Conservation (phyloP, 1,140 invertebrate species). For the Listronotus oregonensis region DNA sequence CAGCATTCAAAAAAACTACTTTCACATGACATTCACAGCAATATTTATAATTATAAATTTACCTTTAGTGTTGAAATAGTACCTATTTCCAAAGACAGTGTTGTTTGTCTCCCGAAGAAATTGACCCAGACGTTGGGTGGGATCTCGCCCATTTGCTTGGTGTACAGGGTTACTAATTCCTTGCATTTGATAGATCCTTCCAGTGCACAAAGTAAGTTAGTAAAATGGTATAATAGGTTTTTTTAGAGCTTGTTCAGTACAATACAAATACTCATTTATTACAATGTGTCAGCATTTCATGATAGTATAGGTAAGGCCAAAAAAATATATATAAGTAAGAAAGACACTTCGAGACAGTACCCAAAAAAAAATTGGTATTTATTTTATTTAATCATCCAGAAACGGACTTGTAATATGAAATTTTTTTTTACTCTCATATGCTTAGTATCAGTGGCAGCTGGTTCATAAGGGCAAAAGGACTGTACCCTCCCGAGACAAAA, state of each 20-base stretch:
- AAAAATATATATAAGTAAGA: no score
- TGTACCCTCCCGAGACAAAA: no score
- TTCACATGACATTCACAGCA: conserved; percentile 97
- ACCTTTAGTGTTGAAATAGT: conserved; percentile 94
- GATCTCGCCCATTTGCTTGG: conserved; percentile 88
- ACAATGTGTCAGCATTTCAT: neutral
- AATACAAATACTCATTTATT: neutral
- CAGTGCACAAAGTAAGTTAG: conserved; percentile 85
- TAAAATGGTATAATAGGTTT: conserved; percentile 20
- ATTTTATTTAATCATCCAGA: no score
- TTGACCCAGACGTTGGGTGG: conserved; percentile 89
- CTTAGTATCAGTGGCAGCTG: no score
- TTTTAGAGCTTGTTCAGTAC: conserved; percentile 3
- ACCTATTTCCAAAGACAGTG: conserved; percentile 94
- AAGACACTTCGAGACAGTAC: no score
- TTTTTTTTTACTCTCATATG: no score
- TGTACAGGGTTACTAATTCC: conserved; percentile 84
- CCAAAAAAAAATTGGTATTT: no score
- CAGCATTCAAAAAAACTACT: conserved; percentile 93
- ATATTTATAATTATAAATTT: conserved; percentile 97
- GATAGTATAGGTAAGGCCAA: no score
- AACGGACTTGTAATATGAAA: no score
- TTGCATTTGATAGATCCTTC: conserved; percentile 94
- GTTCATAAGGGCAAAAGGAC: no score
- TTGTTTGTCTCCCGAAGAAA: conserved; percentile 90